phyloP scores from a whole-genome alignment of 2,113 vertebrate genomes.

The Tragelaphus imberbis region DNA sequence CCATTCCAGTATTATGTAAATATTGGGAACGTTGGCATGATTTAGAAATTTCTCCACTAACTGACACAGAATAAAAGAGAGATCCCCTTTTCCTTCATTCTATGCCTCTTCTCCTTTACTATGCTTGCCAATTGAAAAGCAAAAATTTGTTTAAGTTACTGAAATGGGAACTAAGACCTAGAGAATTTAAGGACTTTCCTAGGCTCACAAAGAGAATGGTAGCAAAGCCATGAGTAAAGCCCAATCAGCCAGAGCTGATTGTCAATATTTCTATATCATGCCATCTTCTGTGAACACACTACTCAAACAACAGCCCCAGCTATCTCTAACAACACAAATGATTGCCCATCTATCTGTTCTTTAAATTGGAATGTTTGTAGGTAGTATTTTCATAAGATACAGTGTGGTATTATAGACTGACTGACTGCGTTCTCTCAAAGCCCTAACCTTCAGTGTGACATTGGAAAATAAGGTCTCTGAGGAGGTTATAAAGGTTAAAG shows the following conservation, averaged over 20 bases:
- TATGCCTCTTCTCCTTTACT: neutral
- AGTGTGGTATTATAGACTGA: neutral
- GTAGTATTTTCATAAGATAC: neutral
- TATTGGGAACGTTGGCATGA: neutral
- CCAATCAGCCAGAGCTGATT: neutral
- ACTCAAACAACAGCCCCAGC: neutral
- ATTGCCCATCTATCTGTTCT: neutral
- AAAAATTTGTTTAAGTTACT: neutral
- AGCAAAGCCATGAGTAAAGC: neutral
- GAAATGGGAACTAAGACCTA: neutral
- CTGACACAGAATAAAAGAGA: neutral
- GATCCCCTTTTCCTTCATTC: neutral
- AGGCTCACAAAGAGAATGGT: neutral
- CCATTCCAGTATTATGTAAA: neutral
- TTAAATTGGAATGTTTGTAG: neutral
- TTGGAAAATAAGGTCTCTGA: neutral
- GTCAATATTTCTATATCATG: neutral
- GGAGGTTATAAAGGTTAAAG: neutral
- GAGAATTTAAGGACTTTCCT: neutral
- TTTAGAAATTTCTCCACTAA: neutral
- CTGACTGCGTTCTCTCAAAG: accelerated
- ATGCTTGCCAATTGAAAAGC: neutral
- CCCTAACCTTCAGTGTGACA: neutral
- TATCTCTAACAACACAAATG: neutral
- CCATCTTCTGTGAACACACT: neutral